Base-by-base conservation (phyloP, 2,888 invertebrate species). In the Caenorhabditis doughertyi region DNA sequence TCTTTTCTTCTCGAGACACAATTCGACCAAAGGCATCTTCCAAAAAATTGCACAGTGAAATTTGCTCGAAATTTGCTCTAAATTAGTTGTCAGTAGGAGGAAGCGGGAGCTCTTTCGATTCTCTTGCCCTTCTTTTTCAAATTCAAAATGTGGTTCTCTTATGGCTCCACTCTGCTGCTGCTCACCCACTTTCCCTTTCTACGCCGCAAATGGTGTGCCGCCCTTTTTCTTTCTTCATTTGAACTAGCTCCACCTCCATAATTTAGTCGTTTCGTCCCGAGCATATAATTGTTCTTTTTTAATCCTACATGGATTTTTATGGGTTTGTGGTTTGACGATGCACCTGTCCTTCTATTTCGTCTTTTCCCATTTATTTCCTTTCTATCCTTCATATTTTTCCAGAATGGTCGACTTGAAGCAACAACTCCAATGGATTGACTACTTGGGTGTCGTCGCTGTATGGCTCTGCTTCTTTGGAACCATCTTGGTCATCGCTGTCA, bases 371-470 rank as follows among this genome's bases (percentile, higher is more conserved):
- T 71, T 29, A 16, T 58, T 58, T 25, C 18, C 18, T 72, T 58
- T 25, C 39, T 23, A n/a, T 42, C 49, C 25, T 27, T 21, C 27
- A 27, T 5, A 25, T 56, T 62, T 13, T 44, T 64, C 25, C 60
- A 56, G 74, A 47, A 90, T 89, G 89, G 90, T 89, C 64, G 87
- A 89, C 72, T 86, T 90, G 73, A 90, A 89, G 86, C 91, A 91
- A 81, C 87, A 89, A 74, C 83, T 91, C 83, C 88, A 90, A 64
- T 80, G 89, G 56, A 84, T 90, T 81, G 91, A 91, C 85, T 91
- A 91, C 82, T 90, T 91, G 74, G 91, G 90, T 29, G 89, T 90
- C 16, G 81, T 91, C 42, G 90, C 89, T 47, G 91, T 91, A 27
- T 88, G 88, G 88, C 85, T 88, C 27, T 85, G 85, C 79, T 88